These are phyloP conservation scores for Aegithalos caudatus DNA, from an alignment of 2,113 vertebrate genomes.

Conservation along the genomic window DNA sequence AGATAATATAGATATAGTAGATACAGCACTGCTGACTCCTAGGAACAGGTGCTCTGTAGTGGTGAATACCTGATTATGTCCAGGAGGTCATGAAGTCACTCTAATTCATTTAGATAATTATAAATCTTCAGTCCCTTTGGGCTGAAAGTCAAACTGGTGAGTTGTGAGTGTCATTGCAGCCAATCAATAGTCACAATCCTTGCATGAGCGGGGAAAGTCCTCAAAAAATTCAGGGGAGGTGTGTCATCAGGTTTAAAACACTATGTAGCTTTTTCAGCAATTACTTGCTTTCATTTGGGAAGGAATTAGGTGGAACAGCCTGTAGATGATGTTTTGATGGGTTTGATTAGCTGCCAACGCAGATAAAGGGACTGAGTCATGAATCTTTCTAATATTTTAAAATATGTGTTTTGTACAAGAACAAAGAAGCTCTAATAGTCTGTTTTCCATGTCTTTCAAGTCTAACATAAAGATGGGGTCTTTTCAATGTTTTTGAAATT, in stretches of 20 bases:
- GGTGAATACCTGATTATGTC: background rate
- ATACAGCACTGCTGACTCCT: background rate
- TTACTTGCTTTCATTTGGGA: conserved; percentile 48
- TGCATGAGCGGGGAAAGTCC: background rate
- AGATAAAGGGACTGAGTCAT: conserved; percentile 53
- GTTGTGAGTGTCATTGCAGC: background rate
- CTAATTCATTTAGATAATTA: background rate
- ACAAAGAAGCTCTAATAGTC: conserved; percentile 45
- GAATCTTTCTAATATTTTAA: conserved; percentile 44
- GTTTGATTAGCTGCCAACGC: conserved; percentile 54
- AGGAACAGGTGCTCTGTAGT: background rate
- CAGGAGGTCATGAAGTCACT: background rate
- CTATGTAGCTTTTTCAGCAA: background rate
- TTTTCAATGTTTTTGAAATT: conserved; percentile 48
- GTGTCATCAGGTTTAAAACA: background rate
- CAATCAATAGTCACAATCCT: background rate
- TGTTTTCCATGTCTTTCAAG: conserved; percentile 52
- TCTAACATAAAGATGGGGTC: conserved; percentile 8
- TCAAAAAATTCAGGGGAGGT: background rate
- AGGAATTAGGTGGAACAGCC: conserved; percentile 15
- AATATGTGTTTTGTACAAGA: conserved; percentile 53
- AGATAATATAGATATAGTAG: background rate
- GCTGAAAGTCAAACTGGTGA: background rate
- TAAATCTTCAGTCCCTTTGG: background rate
- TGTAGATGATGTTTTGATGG: conserved; percentile 60